Conservation (phyloP, 2,113 vertebrate species). For the Epinephelus fuscoguttatus region DNA sequence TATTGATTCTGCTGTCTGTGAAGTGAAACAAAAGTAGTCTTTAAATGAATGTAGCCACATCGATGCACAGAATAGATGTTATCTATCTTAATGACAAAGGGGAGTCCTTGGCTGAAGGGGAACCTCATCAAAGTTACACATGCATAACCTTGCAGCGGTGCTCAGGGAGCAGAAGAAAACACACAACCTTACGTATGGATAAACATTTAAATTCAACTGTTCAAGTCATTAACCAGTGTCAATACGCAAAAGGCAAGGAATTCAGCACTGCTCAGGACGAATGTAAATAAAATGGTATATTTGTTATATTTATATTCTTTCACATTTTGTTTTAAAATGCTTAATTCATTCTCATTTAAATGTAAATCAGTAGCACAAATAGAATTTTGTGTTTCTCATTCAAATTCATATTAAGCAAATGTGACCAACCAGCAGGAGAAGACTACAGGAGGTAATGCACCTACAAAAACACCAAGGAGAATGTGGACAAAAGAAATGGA, state of each 20-base stretch:
- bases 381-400: slow-evolving; percentile 13
- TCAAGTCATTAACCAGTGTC: slow-evolving; percentile 44
- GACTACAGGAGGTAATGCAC: neutral
- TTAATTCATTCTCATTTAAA: slow-evolving; percentile 64
- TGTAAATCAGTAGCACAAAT: slow-evolving; percentile 52
- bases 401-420: slow-evolving; percentile 21
- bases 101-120: slow-evolving; percentile 74
- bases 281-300: slow-evolving; percentile 1
- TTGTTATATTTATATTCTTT: slow-evolving; percentile 5
- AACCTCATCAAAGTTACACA: slow-evolving; percentile 75
- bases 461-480: neutral
- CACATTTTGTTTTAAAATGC: slow-evolving; percentile 41
- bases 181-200: slow-evolving; percentile 28
- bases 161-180: slow-evolving; percentile 22
- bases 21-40: slow-evolving; percentile 76
- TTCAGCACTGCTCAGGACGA: neutral
- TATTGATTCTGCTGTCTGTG: slow-evolving; percentile 73
- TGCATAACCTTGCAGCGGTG: slow-evolving; percentile 60
- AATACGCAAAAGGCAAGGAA: neutral
- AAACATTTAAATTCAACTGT: slow-evolving; percentile 51
- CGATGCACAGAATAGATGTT: slow-evolving; percentile 68
- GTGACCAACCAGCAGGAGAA: slow-evolving; percentile 1
- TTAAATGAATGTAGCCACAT: slow-evolving; percentile 71
- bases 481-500: neutral
- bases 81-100: slow-evolving; percentile 78